phyloP scores from a whole-genome alignment of 2,113 vertebrate genomes.

The Cacatua alba region DNA sequence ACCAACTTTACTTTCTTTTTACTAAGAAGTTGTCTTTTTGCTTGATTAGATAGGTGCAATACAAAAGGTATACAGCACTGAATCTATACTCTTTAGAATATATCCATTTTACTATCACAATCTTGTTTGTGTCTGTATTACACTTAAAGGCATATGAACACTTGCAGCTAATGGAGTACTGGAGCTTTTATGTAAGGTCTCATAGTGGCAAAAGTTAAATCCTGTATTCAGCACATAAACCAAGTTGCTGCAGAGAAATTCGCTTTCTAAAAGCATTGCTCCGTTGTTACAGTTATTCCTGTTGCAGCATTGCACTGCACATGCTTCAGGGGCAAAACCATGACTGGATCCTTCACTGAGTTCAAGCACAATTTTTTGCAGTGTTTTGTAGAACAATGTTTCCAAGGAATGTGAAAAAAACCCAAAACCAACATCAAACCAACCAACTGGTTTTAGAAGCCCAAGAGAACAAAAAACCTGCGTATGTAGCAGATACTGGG shows the following conservation, averaged over 20 bases:
- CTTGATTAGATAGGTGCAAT: not conserved
- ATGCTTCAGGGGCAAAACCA: not conserved
- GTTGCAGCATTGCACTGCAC: fast-evolving
- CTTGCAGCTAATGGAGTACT: not conserved
- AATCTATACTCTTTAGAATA: not conserved
- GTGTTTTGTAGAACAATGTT: not conserved
- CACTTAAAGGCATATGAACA: not conserved
- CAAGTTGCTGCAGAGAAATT: not conserved
- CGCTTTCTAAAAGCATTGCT: not conserved
- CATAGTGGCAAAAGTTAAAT: not conserved
- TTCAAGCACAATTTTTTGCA: not conserved
- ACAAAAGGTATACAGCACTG: not conserved
- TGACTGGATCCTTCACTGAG: not conserved
- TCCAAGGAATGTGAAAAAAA: not conserved
- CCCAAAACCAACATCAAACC: fast-evolving
- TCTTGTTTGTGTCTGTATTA: not conserved
- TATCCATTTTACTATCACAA: not conserved
- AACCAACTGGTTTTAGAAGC: not conserved
- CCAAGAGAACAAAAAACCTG: not conserved
- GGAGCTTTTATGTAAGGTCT: not conserved
- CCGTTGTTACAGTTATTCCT: fast-evolving
- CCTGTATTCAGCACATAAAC: not conserved
- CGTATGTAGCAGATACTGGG: too few species aligned
- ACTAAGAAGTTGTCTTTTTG: not conserved
- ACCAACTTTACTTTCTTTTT: not conserved